phyloP scores from a whole-genome alignment of 2,888 invertebrate species.

The Galerucella pusilla region DNA sequence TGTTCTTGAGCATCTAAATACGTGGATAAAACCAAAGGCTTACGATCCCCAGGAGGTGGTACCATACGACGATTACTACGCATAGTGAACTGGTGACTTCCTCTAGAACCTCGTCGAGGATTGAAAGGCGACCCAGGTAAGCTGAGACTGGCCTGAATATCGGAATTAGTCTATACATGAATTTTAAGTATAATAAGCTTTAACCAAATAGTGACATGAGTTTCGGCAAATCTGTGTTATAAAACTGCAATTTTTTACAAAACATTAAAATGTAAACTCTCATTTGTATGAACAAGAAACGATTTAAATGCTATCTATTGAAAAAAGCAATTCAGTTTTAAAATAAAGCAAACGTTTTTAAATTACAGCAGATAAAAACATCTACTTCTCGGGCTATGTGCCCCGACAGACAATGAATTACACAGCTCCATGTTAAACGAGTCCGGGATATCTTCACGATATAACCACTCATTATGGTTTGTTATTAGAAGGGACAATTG shows the following conservation, averaged over 20 bases:
- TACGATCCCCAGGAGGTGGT: slow-evolving; percentile 86
- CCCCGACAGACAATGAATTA: no score
- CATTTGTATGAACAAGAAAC: not conserved
- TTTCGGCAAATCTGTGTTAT: slow-evolving; percentile 2
- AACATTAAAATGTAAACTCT: not conserved
- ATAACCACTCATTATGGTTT: no score
- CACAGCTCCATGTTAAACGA: no score
- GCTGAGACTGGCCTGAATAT: slow-evolving; percentile 91
- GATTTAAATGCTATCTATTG: not conserved
- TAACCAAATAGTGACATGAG: slow-evolving; percentile 8
- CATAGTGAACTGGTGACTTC: slow-evolving; percentile 91
- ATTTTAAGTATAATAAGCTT: slow-evolving; percentile 51
- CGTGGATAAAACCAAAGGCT: slow-evolving; percentile 92
- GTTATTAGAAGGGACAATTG: no score
- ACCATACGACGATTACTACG: slow-evolving; percentile 85
- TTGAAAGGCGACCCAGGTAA: slow-evolving; percentile 97
- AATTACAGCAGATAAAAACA: no score
- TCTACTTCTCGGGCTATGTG: no score
- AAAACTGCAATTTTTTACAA: not conserved
- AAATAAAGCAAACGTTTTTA: no score
- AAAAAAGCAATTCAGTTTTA: not conserved
- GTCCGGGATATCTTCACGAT: no score
- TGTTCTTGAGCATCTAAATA: slow-evolving; percentile 95
- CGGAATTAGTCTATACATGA: slow-evolving; percentile 64
- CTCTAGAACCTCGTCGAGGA: slow-evolving; percentile 88